Evolutionary conservation across 2,888 invertebrate species (phyloP).

Genomic region (Cantharis rustica): DNA sequence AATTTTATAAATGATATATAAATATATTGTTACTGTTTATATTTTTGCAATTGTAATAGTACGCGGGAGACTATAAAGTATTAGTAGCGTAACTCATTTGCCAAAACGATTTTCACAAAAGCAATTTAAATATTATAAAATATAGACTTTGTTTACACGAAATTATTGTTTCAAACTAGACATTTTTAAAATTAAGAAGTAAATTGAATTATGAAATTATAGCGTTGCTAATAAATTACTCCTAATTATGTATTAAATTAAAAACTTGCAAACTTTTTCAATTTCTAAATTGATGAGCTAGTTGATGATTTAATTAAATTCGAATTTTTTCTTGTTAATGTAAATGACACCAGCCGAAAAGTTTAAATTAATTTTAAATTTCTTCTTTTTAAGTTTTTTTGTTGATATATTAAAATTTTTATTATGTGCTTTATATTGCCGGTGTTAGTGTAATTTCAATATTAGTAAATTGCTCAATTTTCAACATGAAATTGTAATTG

Average conservation of each 20-base stretch:
- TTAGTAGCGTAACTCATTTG: too few species aligned
- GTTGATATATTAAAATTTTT: background rate
- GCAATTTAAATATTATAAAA: background rate
- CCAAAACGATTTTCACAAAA: too few species aligned
- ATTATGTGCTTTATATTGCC: background rate
- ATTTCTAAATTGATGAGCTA: conserved; percentile 23
- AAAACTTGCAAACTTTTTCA: conserved; percentile 25
- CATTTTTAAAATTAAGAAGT: background rate
- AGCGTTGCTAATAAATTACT: background rate
- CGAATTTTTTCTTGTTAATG: conserved; percentile 19
- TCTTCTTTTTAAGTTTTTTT: background rate
- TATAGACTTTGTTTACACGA: background rate
- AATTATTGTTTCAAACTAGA: background rate
- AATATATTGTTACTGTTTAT: too few species aligned
- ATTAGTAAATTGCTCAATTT: background rate
- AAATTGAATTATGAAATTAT: background rate
- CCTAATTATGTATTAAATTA: conserved; percentile 9
- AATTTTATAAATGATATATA: too few species aligned
- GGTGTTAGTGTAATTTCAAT: background rate
- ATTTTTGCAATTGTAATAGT: too few species aligned
- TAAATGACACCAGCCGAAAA: conserved; percentile 21
- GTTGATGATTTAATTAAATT: conserved; percentile 26
- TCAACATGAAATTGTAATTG: background rate
- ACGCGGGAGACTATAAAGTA: background rate
- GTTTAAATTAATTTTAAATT: conserved; percentile 19